Base-by-base conservation (phyloP, 2,113 vertebrate genomes). In the Egretta garzetta region DNA sequence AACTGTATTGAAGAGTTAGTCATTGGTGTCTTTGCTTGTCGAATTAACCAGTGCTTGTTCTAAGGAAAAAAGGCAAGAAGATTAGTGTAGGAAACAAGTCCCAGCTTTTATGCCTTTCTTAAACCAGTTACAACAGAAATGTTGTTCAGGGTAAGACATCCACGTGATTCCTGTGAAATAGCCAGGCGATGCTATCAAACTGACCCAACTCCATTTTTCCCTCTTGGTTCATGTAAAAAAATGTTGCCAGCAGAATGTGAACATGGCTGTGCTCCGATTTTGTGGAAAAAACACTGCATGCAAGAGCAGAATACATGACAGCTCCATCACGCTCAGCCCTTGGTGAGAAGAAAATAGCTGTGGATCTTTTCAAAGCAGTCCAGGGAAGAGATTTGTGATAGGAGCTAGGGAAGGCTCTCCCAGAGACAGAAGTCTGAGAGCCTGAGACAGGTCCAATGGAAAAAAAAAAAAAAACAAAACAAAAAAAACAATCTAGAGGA, bases 21-120 rank as follows among this genome's bases (percentile, higher is more conserved):
- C 99, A 99, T 99, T 59, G 99, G 99, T 19, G 99, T 99, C 97
- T 99, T 99, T 56, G 99, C 99, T 97, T 99, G 99, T 93, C 99
- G 97, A 96, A 99, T 99, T 95, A 99, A 95, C 99, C 99, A 99
- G 97, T 99, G 99, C 97, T 99, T 99, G 97, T 99, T 99, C 99
- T 99, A 95, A 94, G 96, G 86, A 45, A 86, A 33, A 82, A 35
- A n/a, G 19, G 70, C 23, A 66, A 43, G 52, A 62, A 64, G 1
- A 67, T 67, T 14, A 88, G 39, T 0, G 1, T 14, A 66, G 22
- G 43, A 70, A 8, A 58, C 23, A 86, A 80, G 5, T 24, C 81
- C 9, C 20, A 74, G 18, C 32, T 67, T 66, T 60, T 35, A 74
- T 58, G 79, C 14, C 26, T 53, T 73, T 73, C 32, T 66, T 53